Base-by-base conservation (phyloP, 92 coral and sea anemone species). In the Ricordea florida region DNA sequence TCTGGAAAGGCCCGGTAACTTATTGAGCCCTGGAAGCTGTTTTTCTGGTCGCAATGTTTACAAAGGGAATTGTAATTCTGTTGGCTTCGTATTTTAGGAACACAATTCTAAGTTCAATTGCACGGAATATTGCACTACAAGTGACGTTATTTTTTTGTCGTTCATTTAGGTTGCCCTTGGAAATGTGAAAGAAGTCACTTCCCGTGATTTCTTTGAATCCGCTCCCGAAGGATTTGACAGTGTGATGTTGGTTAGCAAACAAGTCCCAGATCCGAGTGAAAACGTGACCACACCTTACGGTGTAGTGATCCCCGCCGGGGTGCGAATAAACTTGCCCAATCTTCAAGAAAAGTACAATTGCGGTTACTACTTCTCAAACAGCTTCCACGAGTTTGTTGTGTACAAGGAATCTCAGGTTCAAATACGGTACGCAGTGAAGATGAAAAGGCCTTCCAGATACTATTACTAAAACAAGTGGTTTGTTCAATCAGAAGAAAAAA, bases 281-380 rank as follows among this genome's bases (percentile, higher is more conserved):
- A 68, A 92, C 59, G 85, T 93, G 50, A 89, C 97, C 46, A 88
- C 94, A 16, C 94, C 94, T 46, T 96, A 90, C 72, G 99, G 96
- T 10, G 85, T 79, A 22, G 81, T 82, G 7, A 76, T 96, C 20
- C 93, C 99, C 44, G 86, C 90, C 14, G 99, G 97, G 4, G 74
- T 72, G 5, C 85, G 86, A 24, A 80, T 86, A 38, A 21, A 30
- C 9, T 75, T 80, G 40, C 25, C 45, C 16, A 51, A 76, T 11
- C 25, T 85, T 53, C 46, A 33, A 0, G 87, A 85, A 64, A 89
- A 77, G 79, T 81, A 52, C 35, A 62, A 68, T 21, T n/a, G n/a
- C n/a, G 41, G 51, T 0, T 5, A 5, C 0, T 34, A 25, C 27
- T 15, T 84, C 22, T 61, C 14, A 10, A 38, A 43, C 16, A 46